Evolutionary conservation across 1,140 invertebrate genomes (phyloP).

Genomic region (Dendrolimus punctatus): DNA sequence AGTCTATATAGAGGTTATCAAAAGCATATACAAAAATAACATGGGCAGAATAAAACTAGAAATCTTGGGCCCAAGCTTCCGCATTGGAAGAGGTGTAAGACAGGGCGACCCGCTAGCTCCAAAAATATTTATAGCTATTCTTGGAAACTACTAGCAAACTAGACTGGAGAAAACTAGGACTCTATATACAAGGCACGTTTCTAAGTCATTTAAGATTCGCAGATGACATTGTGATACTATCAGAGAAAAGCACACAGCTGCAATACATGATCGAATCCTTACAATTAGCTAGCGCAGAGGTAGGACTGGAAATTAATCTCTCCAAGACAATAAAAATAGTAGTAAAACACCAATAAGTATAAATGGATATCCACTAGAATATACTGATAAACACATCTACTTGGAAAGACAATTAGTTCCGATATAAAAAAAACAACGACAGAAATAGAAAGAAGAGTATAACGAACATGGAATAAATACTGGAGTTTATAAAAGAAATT

Average conservation of each 20-base stretch:
- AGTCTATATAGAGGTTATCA: background rate
- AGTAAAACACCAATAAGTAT: constrained; percentile 8
- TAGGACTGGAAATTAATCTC: constrained; percentile 13
- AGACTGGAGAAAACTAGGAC: constrained; percentile 1
- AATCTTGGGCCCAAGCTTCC: background rate
- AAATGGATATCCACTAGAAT: constrained; percentile 10
- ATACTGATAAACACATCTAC: constrained; percentile 16
- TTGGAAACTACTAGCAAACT: constrained; percentile 3
- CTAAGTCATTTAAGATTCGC: constrained; percentile 13
- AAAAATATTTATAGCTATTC: constrained; percentile 6
- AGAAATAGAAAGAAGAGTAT: constrained; percentile 17
- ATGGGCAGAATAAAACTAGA: background rate
- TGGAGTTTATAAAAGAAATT: constrained; percentile 19
- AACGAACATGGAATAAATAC: constrained; percentile 22
- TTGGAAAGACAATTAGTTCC: constrained; percentile 18
- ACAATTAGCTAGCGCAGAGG: constrained; percentile 6
- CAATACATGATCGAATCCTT: constrained; percentile 5
- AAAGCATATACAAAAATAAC: background rate
- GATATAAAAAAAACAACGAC: constrained; percentile 10
- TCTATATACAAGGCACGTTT: constrained; percentile 5
- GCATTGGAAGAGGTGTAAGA: background rate
- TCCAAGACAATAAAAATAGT: constrained; percentile 11
- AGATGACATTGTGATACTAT: constrained; percentile 12
- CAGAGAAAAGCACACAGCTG: background rate
- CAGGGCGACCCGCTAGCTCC: constrained; percentile 6